A percentile compares a stretch with the other conserved stretches of the same genome.
Evolutionary conservation across 2,888 invertebrate genomes (phyloP).

Genomic region (Chalcis sispes): DNA sequence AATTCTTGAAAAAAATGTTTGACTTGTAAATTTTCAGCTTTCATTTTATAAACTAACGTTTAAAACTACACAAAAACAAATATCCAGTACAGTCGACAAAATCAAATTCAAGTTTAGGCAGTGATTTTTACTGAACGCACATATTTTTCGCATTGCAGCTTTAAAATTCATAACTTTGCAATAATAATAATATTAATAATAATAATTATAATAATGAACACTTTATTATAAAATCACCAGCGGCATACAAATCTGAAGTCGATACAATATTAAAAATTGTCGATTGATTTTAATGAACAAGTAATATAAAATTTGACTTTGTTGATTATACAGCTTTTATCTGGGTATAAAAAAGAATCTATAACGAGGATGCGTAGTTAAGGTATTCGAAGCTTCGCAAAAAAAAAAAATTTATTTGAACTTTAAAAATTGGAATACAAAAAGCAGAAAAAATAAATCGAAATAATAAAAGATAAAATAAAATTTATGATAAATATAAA

Average conservation of each 20-base stretch:
- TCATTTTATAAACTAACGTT: constrained; percentile 17
- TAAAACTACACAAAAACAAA: constrained; percentile 26
- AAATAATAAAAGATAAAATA: too few relatives aligned
- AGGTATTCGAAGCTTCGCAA: constrained; percentile 13
- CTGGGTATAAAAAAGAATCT: constrained; percentile 33
- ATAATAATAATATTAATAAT: constrained; percentile 24
- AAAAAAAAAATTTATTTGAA: constrained; percentile 42
- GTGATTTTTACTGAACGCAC: too few relatives aligned
- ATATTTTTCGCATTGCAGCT: too few relatives aligned
- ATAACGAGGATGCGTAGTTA: constrained; percentile 23
- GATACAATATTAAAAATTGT: not conserved
- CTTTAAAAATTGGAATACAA: constrained; percentile 18
- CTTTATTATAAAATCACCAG: constrained; percentile 17
- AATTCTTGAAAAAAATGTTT: constrained; percentile 37
- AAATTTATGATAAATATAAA: constrained; percentile 19
- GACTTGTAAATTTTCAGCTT: constrained; percentile 10
- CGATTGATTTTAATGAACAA: not conserved
- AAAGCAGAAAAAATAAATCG: too few relatives aligned
- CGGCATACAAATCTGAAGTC: constrained; percentile 25
- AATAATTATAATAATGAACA: constrained; percentile 27
- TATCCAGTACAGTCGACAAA: constrained; percentile 23
- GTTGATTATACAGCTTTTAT: constrained; percentile 30
- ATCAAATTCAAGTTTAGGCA: constrained; percentile 34
- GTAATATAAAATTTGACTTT: constrained; percentile 29
- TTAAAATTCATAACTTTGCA: constrained; percentile 12